Base-by-base conservation (phyloP, 2,797 vertebrate species). In the Cichlasoma orientale region DNA sequence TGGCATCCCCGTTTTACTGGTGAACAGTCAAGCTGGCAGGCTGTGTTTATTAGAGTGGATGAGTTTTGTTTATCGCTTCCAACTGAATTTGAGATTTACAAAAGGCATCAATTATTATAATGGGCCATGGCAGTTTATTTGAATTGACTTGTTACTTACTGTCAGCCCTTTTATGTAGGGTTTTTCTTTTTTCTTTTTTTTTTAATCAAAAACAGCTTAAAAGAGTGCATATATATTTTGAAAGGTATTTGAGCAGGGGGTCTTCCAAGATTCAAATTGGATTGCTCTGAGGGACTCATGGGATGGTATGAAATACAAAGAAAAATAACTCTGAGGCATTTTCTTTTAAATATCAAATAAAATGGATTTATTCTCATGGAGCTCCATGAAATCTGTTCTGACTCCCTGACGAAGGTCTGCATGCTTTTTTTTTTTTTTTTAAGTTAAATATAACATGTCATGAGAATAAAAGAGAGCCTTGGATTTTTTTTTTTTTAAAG, bases 61-160 rank as follows among this genome's bases (percentile, higher is more conserved):
- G 31, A 0, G 2, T 27, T 66, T 70, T 53, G 47, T 78, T 53
- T 54, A 44, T 72, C 29, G 66, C 53, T 8, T 56, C 10, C 53
- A 63, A 2, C 29, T 57, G 44, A 63, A 61, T 50, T 25, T 19
- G 31, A 63, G 18, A 47, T 54, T 16, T 25, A 54, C 25, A 68
- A 33, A 82, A 73, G 25, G 70, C 70, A 23, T 50, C 33, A 23
- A 41, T 72, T 68, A 68, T 53, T 9, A 57, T 25, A 66, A 23
- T 56, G 1, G 14, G 19, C 50, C 14, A 5, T 57, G 44, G 38
- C 14, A 52, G 7, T 68, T 68, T 68, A 9, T 0, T 52, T n/a
- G 44, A 31, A 52, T 52, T 68, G 18, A 50, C 44, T 68, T 50
- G 63, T 29, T 50, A 29, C 41, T 68, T 68, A n/a, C 25, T 29